Percentiles rank a stretch among this genome's conserved stretches.
Evolutionary conservation across 2,113 vertebrate genomes (phyloP).

Genomic region (Anguilla rostrata): DNA sequence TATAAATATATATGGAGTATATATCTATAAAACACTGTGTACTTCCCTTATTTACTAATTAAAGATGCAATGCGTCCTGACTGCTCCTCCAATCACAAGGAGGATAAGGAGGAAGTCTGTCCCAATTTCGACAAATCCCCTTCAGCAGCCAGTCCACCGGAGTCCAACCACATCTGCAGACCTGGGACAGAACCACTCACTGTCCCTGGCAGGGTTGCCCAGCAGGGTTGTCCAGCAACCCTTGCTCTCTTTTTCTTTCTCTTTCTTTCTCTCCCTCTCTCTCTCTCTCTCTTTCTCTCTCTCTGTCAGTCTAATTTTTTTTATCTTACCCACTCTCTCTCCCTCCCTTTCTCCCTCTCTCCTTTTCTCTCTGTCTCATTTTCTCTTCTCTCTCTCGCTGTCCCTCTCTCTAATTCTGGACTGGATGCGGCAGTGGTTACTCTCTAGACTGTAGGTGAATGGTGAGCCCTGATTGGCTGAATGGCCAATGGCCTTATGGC

Average conservation of each 20-base stretch:
- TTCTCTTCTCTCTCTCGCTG: background rate
- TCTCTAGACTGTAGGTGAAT: background rate
- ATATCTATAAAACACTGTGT: background rate
- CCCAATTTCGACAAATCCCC: too few relatives aligned
- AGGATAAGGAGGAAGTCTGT: background rate
- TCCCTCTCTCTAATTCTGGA: background rate
- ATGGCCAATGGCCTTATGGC: background rate
- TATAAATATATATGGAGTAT: background rate
- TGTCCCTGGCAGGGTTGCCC: background rate
- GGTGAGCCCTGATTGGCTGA: background rate
- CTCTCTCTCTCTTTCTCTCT: too few relatives aligned
- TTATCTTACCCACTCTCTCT: too few relatives aligned
- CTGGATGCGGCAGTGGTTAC: background rate
- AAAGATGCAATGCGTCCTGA: background rate
- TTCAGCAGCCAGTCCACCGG: background rate
- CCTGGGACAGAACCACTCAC: background rate
- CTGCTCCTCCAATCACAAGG: background rate
- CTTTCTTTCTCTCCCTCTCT: background rate
- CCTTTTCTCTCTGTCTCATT: too few relatives aligned
- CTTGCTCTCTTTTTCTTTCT: background rate
- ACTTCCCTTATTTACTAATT: background rate
- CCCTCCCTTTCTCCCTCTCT: too few relatives aligned
- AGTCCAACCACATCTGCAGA: background rate
- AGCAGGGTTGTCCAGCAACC: background rate
- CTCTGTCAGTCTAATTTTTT: too few relatives aligned